Conservation (phyloP, 23 tunicate species). For the Oikopleura albicans region DNA sequence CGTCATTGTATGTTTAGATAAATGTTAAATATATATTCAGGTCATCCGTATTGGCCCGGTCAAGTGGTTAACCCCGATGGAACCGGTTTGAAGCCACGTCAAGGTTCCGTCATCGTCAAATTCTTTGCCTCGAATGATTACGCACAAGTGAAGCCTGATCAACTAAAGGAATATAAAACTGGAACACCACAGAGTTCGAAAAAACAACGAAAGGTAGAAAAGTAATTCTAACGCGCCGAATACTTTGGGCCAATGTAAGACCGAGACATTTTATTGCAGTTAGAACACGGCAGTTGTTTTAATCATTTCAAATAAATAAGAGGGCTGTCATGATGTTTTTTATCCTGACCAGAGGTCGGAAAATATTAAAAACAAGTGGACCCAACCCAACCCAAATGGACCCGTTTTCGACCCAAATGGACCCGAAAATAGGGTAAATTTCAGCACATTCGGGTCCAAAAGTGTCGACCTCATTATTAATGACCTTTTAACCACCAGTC, state of each 20-base stretch:
- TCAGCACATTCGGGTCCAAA: no score
- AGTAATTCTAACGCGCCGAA: neutral
- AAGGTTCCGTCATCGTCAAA: neutral
- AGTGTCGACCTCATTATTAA: no score
- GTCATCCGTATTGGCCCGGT: slow-evolving; percentile 12
- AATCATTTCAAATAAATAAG: neutral
- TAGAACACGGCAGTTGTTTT: neutral
- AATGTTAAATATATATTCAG: neutral
- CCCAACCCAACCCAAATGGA: no score
- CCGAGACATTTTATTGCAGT: neutral
- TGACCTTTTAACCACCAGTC: no score
- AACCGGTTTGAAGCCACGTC: neutral
- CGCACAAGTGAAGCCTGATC: slow-evolving; percentile 2
- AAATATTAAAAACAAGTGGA: no score
- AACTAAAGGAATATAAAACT: neutral
- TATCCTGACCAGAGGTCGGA: no score
- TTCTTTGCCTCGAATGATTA: slow-evolving; percentile 14
- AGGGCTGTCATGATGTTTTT: neutral
- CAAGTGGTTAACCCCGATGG: neutral
- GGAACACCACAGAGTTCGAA: neutral
- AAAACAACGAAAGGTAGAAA: neutral
- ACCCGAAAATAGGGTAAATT: no score
- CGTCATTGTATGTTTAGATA: no score
- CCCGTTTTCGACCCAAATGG: no score
- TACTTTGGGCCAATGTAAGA: no score